Percentiles rank a stretch among this genome's conserved stretches.
Evolutionary conservation across 1,140 invertebrate genomes (phyloP).

Genomic region (Telenomus remus): DNA sequence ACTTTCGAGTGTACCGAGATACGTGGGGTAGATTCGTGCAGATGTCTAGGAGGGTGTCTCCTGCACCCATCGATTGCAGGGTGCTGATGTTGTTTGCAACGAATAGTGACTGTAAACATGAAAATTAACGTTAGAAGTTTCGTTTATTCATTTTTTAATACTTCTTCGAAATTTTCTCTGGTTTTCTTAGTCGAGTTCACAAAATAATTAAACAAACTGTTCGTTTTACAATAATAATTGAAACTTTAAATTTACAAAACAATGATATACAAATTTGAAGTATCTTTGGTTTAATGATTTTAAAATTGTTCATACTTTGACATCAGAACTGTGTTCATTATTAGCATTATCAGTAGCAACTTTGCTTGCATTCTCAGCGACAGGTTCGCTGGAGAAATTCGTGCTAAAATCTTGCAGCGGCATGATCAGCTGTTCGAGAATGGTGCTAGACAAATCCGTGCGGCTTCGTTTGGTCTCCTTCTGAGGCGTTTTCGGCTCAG

Average conservation of each 20-base stretch:
- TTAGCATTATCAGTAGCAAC: constrained; percentile 50
- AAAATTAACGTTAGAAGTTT: too few species aligned
- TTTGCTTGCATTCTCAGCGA: constrained; percentile 61
- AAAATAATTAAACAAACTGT: too few species aligned
- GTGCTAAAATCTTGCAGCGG: constrained; percentile 77
- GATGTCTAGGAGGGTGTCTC: constrained; percentile 85
- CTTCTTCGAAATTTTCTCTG: too few species aligned
- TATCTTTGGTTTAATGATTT: neutral
- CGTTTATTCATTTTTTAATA: too few species aligned
- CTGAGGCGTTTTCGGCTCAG: neutral
- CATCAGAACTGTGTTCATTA: constrained; percentile 63
- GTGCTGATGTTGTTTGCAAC: constrained; percentile 75
- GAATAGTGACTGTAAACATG: constrained; percentile 71
- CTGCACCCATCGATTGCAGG: constrained; percentile 84
- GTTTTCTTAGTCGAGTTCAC: too few species aligned
- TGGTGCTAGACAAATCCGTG: constrained; percentile 79
- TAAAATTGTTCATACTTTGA: constrained; percentile 55
- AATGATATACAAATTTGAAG: too few species aligned
- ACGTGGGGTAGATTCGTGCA: constrained; percentile 86
- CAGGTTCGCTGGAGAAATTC: constrained; percentile 52
- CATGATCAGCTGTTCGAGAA: constrained; percentile 81
- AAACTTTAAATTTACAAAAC: too few species aligned
- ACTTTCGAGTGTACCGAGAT: constrained; percentile 83
- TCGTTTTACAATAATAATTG: too few species aligned
- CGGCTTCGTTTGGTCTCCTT: constrained; percentile 73